Evolutionary conservation across 2,113 vertebrate species (phyloP), one percentile per base, ranked within the genome.

Genomic region (Saccopteryx bilineata): DNA sequence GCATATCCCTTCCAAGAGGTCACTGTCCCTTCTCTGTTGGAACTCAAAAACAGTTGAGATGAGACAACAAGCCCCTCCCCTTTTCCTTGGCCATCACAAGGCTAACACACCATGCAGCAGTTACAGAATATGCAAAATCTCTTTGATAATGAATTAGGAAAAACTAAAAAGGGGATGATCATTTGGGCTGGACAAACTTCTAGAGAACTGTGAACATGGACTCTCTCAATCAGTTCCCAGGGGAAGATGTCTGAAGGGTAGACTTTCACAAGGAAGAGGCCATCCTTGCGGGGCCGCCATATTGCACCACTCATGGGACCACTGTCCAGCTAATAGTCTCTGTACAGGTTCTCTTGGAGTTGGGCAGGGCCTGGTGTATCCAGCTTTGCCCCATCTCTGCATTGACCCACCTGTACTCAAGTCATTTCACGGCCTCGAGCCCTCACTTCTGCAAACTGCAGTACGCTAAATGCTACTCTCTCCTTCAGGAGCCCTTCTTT

Each of bases 91-190:
- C 61, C 46, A 71, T 26, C 61, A 52, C 8, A 52, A 48, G 50
- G 58, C 48, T 46, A 56, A 84, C n/a, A 94, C n/a, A 82, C 13
- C 8, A 56, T 88, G 19, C 7, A 33, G 21, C 13, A 66, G 31
- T 24, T 83, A 58, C 3, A 39, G 39, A 39, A 39, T 26, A 50
- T 15, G 21, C 2, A 93, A 93, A 46, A 50, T n/a, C 28, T 26
- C 7, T 56, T 87, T 74, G 63, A 17, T 78, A 18, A 83, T 94
- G 71, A 91, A 74, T 71, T 9, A 81, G 7, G 50, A 78, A 76
- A 96, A 81, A 89, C 19, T 24, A 3, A 26, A 72, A 92, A 52
- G 4, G n/a, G 33, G 66, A 46, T 46, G 56, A 24, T 75, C 28
- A 24, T 61, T 79, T 76, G 31, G 63, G 24, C 23, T 85, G 60